Conservation (phyloP, 2,113 vertebrate genomes). For the Boulengeromyrus knoepffleri region DNA sequence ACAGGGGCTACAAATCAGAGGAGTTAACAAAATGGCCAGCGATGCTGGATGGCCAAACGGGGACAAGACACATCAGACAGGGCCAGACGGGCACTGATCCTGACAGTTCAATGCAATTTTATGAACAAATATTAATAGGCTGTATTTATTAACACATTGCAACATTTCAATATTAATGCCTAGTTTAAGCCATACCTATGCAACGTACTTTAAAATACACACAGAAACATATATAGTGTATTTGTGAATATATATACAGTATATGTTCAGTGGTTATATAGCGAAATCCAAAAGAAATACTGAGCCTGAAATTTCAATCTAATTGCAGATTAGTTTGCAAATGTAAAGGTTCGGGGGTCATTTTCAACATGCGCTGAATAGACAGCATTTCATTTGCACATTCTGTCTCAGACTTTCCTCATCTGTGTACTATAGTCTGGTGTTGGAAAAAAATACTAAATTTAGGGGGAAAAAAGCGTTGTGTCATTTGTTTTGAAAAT, state of each 20-base stretch:
- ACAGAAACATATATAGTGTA: background rate
- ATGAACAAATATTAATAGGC: background rate
- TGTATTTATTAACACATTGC: background rate
- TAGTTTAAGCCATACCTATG: background rate
- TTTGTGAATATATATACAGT: background rate
- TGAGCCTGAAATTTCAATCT: background rate
- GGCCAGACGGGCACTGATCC: background rate
- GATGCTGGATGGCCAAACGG: too few relatives aligned
- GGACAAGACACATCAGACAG: background rate
- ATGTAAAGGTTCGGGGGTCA: background rate
- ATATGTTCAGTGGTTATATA: background rate
- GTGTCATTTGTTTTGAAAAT: background rate
- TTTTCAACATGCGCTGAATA: background rate
- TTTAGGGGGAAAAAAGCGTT: background rate
- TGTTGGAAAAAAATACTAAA: background rate
- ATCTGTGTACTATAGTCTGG: background rate
- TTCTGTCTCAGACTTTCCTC: background rate
- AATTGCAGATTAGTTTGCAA: conserved; percentile 1
- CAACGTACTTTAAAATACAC: background rate
- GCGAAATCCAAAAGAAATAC: background rate
- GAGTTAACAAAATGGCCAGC: background rate
- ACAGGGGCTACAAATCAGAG: background rate
- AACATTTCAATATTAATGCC: background rate
- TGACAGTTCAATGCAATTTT: background rate
- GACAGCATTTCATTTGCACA: background rate